Base-by-base conservation (phyloP, 2,113 vertebrate genomes). In the Hemibates koningsi region DNA sequence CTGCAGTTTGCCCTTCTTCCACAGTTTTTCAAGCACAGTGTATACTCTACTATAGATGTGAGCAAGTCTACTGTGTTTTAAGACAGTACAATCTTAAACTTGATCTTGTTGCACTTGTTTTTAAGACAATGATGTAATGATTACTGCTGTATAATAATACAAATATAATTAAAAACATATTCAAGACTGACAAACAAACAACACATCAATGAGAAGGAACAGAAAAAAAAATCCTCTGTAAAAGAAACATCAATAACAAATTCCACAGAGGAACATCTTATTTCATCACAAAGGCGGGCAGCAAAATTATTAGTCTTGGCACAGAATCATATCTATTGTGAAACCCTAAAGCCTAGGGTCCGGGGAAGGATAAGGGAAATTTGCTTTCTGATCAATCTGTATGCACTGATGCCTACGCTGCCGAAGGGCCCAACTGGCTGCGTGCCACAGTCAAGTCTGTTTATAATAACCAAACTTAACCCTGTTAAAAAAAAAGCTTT, bases 391-490 rank as follows among this genome's bases (percentile, higher is more conserved):
- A 88, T 94, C 89, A 92, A 80, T 86, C 80, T 91, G 81, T 54
- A 90, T 52, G 82, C 85, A 43, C 80, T 36, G 80, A 88, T 71
- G 83, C 80, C 76, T 52, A 3, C 1, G 17, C 56, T 83, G 86
- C 88, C 3, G 2, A 87, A 78, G 24, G 85, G 85, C 21, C 53
- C 3, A 78, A 82, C 79, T 87, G 88, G 87, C 88, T 91, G 76
- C 29, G 52, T 68, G 76, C 88, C 89, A 92, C 87, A 92, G 88
- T 88, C 84, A 90, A 91, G 93, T 91, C 88, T 94, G 85, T 93
- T 95, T 94, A 93, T 88, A 90, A 90, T 90, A 92, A 94, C 91
- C 91, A 89, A 81, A 85, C 48, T 57, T 78, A 89, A 82, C 87
- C 80, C 24, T 89, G 87, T 90, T 94, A 84, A 94, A 89, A 94